Evolutionary conservation across 2,797 vertebrate genomes (phyloP), one percentile per base, ranked within the genome.

Genomic region (Acestrorhynchus altus): DNA sequence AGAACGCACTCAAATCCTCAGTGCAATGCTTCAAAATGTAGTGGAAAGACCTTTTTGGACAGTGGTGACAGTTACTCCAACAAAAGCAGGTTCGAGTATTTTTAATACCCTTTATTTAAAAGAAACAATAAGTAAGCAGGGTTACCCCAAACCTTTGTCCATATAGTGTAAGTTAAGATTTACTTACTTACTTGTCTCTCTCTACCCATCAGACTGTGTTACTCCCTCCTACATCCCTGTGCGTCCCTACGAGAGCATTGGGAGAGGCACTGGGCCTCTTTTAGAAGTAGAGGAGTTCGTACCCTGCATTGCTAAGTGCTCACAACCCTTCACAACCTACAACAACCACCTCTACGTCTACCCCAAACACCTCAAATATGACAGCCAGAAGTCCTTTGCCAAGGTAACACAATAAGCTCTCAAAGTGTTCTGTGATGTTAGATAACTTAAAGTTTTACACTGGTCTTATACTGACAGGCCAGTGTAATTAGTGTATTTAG

Each of bases 291-390:
- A 99, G 82, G 98, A 99, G 85, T 98, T 99, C 88, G 96, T 98
- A 46, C 97, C 97, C 26, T 97, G 93, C 86, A 96, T 96, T 76
- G 96, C 97, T 16, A 98, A 94, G 88, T 95, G 96, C 75, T 97
- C 96, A 35, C 97, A 99, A 66, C 97, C 98, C 18, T 98, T 96
- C 83, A 98, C 97, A 54, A 93, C 95, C 90, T 99, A 98, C 87
- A 98, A 95, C 86, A 98, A 98, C 87, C 98, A 99, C 86, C 96
- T 98, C 74, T 99, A 98, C 8, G 95, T 99, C 78, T 98, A 98
- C 86, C 97, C 96, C 0, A 97, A 94, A 74, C 91, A 95, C 88
- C 95, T 99, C 85, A 99, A 98, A 87, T 99, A 97, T 0, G 98
- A 99, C 76, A 95, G 95, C 83, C 98, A 99, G 81, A 99, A 99